Base-by-base conservation (phyloP, 2,113 vertebrate genomes). In the Morone saxatilis region DNA sequence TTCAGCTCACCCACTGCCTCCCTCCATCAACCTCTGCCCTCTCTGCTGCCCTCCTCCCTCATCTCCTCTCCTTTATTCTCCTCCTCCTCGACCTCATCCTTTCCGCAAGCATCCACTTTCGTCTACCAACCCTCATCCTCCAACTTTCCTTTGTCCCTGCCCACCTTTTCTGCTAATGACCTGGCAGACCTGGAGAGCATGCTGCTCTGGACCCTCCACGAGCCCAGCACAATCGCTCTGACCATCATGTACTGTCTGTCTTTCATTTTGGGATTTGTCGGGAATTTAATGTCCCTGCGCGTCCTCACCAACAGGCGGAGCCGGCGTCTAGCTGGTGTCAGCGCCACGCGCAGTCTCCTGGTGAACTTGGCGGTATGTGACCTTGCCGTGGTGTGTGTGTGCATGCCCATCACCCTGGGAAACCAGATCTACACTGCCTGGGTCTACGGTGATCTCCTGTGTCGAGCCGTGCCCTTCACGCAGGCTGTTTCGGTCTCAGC, bases 371-470 rank as follows among this genome's bases (percentile, higher is more conserved):
- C 97, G 0, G 95, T 97, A 78, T 98, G 97, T 0, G 97, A 98
- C 91, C 94, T 98, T 81, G 96, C 97, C 87, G 97, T 97, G 93
- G 97, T 98, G 78, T 97, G 96, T 0, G 89, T 98, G 78, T 98
- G 97, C 92, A 98, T 98, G 97, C 97, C 97, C 89, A 95, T 98
- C 90, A 97, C 97, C 0, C 93, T 97, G 48, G 97, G 96, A 20
- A 97, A 96, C 88, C 95, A 96, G 82, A 96, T 98, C 88, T 98
- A 98, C 94, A 96, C 95, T 6, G 95, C 96, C 19, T 98, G 97
- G 97, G 96, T 98, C 12, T 98, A 97, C 0, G 97, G 97, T 1
- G 97, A 97, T 91, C 96, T 98, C 78, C 93, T 98, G 17, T 98
- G 97, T 81, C 90, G 97, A 2, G 96, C 96, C 0, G 97, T 97